phyloP scores from a whole-genome alignment of 1,140 invertebrate genomes.

The Heterodera schachtii region DNA sequence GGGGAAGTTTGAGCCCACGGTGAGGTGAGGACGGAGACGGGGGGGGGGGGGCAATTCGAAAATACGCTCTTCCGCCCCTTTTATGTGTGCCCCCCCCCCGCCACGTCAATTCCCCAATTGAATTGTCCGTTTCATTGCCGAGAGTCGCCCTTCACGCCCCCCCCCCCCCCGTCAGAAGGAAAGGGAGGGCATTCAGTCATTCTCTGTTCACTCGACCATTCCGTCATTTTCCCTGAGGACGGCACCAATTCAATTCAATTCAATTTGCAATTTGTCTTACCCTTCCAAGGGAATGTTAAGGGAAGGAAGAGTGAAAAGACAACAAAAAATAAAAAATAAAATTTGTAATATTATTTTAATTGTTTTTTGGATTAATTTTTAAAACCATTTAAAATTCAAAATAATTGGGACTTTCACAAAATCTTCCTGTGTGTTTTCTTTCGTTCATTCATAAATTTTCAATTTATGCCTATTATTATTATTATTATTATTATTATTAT shows the following conservation, averaged over 20 bases:
- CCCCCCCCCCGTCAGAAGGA: no score
- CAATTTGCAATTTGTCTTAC: not conserved
- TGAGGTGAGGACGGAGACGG: not conserved
- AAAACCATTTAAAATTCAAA: no score
- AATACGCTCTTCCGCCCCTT: slow-evolving; percentile 11
- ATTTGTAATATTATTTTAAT: no score
- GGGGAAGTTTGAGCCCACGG: no score
- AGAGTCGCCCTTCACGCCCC: not conserved
- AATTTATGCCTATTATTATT: no score
- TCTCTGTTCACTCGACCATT: slow-evolving; percentile 8
- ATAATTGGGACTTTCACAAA: no score
- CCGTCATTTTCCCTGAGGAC: not conserved
- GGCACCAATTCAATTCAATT: slow-evolving; percentile 10
- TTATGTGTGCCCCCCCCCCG: not conserved
- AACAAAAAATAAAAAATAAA: no score
- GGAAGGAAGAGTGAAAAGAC: no score
- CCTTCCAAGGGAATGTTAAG: not conserved
- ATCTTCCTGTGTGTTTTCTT: no score
- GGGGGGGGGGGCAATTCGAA: not conserved
- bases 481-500: no score
- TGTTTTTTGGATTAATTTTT: no score
- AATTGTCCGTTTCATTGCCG: not conserved
- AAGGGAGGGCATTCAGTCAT: not conserved
- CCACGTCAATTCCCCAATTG: slow-evolving; percentile 16
- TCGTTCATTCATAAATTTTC: no score